phyloP scores from a whole-genome alignment of 2,113 vertebrate species.

The Eclectus roratus region DNA sequence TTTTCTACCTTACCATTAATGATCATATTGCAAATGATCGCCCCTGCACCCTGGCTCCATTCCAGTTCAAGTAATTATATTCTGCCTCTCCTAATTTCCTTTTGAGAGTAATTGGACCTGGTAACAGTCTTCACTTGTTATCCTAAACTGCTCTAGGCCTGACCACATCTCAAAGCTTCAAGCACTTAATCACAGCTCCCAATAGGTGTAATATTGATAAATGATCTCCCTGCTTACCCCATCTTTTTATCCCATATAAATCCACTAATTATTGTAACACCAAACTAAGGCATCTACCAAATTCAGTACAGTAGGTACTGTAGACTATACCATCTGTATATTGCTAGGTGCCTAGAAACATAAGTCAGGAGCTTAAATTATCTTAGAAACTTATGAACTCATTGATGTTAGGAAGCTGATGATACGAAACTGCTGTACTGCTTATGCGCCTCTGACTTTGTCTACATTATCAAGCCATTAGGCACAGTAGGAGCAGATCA shows the following conservation, averaged over 20 bases:
- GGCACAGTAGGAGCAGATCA: background rate
- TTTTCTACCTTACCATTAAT: constrained; percentile 51
- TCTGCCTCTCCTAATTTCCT: constrained; percentile 60
- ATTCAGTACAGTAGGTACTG: background rate
- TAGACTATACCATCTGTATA: background rate
- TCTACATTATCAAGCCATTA: background rate
- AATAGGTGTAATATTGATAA: constrained; percentile 39
- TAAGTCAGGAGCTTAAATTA: constrained; percentile 19
- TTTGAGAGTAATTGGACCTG: constrained; percentile 37
- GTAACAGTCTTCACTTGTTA: constrained; percentile 37
- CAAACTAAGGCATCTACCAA: background rate
- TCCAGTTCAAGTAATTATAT: constrained; percentile 60
- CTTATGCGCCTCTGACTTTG: background rate
- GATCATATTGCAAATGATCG: constrained; percentile 52
- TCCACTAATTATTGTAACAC: constrained; percentile 20
- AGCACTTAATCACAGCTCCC: constrained; percentile 28
- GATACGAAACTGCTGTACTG: background rate
- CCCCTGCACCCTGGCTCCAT: constrained; percentile 35
- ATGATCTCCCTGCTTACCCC: background rate
- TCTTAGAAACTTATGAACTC: constrained; percentile 5
- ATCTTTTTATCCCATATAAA: constrained; percentile 33
- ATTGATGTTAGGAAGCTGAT: constrained; percentile 30
- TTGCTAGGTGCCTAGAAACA: background rate
- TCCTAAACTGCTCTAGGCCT: constrained; percentile 26
- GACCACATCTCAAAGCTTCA: constrained; percentile 43